Evolutionary conservation across 2,797 vertebrate species (phyloP), one percentile per base, ranked within the genome.

Genomic region (Neomorphus geoffroyi): DNA sequence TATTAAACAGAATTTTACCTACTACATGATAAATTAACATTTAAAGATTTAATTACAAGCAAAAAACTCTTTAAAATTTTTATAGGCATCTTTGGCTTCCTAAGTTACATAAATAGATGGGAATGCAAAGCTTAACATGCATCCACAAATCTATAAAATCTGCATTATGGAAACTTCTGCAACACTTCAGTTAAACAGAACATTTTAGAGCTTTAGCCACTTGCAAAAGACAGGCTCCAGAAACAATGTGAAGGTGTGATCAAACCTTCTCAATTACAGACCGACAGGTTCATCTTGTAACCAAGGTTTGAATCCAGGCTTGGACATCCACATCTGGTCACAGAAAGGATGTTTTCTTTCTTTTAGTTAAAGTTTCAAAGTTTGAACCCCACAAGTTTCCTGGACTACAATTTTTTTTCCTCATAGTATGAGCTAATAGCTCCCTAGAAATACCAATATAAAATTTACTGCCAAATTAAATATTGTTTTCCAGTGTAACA

Each of bases 401-500:
- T 28, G 45, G 10, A 78, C 28, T 71, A 56, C 15, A 39, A 5
- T 19, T 71, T 51, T 18, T n/a, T 2, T 1, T 0, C 48, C 22
- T 33, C 26, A 18, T 5, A 85, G 15, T 13, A 83, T n/a, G 32
- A 80, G 7, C 21, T 78, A 85, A 60, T 14, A 74, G 26, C 16
- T 80, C 69, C 45, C 32, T 57, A 64, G 32, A 80, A 93, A 74
- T 30, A 74, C 15, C 19, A 80, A 48, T 32, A 45, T 43, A 32
- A 66, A 60, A 67, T 39, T 62, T 37, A 69, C 37, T 78, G 61
- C 61, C 86, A 93, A 93, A 92, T 88, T 83, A 83, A 80, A 86
- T 28, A 87, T 3, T 73, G 10, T 53, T 88, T 39, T 81, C 37
- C 37, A 92, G 26, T 26, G 70, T 71, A 80, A 88, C 65, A 74